phyloP scores from a whole-genome alignment of 2,113 vertebrate species.

The Ophthalmolycus amberensis region DNA sequence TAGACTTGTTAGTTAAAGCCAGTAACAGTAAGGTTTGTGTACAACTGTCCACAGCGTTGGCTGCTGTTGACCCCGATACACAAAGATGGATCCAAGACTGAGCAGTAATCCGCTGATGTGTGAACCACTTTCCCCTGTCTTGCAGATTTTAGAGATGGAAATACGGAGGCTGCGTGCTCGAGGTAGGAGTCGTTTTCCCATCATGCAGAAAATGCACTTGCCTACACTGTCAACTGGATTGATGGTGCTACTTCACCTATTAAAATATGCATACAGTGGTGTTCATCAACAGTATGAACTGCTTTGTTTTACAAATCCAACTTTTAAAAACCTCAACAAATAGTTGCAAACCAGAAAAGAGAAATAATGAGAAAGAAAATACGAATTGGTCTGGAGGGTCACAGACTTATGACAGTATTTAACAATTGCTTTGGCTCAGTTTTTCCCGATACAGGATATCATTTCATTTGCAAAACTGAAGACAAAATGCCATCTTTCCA shows the following conservation, averaged over 20 bases:
- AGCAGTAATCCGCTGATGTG: conserved; percentile 10
- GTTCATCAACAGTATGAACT: not conserved
- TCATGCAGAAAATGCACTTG: not conserved
- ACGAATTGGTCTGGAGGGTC: not conserved
- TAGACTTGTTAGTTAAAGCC: not conserved
- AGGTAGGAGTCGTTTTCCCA: conserved; percentile 67
- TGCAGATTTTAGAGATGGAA: conserved; percentile 70
- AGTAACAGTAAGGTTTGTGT: not conserved
- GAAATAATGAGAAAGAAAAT: not conserved
- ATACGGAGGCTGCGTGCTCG: conserved; percentile 35
- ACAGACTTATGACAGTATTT: not conserved
- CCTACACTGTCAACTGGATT: not conserved
- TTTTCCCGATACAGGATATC: not conserved
- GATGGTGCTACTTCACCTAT: not conserved
- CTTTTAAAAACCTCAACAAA: not conserved
- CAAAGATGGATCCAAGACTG: not conserved
- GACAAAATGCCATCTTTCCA: not conserved
- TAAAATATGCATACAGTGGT: too few species aligned
- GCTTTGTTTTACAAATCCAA: not conserved
- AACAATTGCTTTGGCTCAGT: not conserved
- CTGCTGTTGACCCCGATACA: not conserved
- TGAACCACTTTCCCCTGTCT: conserved; percentile 37
- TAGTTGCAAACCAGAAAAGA: not conserved
- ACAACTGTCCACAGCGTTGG: not conserved
- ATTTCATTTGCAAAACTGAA: not conserved